A percentile compares a stretch with the other conserved stretches of the same genome.
These are phyloP conservation scores for Puffinus mauretanicus DNA, from an alignment of 2,113 vertebrate species.

Conservation along the genomic window DNA sequence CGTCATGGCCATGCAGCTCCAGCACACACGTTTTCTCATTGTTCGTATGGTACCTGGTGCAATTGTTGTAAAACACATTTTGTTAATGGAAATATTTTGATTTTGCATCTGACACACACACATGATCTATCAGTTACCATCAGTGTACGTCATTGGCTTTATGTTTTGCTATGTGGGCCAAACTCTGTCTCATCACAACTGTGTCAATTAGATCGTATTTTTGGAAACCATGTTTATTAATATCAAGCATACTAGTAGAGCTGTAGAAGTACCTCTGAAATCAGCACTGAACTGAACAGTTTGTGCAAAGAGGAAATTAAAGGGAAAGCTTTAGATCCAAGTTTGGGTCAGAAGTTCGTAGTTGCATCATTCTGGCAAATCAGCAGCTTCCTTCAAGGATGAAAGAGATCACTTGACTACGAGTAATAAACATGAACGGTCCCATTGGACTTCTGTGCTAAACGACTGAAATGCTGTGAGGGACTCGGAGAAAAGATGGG, in stretches of 20 bases:
- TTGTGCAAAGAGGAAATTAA: neutral
- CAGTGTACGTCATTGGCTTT: neutral
- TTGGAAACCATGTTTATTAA: neutral
- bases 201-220: neutral
- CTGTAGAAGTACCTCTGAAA: neutral
- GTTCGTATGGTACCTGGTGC: neutral
- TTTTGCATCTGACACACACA: neutral
- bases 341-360: neutral
- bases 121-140: neutral
- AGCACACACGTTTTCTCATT: neutral
- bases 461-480: neutral
- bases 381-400: neutral
- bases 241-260: neutral
- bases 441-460: neutral
- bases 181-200: neutral
- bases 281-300: neutral
- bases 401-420: neutral
- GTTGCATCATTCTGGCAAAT: neutral
- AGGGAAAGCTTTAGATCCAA: neutral
- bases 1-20: neutral
- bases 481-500: neutral
- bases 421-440: neutral
- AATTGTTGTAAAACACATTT: neutral
- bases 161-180: neutral
- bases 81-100: neutral